Evolutionary conservation across 2,113 vertebrate genomes (phyloP), one percentile per base, ranked within the genome.

Genomic region (Eolophus roseicapilla): DNA sequence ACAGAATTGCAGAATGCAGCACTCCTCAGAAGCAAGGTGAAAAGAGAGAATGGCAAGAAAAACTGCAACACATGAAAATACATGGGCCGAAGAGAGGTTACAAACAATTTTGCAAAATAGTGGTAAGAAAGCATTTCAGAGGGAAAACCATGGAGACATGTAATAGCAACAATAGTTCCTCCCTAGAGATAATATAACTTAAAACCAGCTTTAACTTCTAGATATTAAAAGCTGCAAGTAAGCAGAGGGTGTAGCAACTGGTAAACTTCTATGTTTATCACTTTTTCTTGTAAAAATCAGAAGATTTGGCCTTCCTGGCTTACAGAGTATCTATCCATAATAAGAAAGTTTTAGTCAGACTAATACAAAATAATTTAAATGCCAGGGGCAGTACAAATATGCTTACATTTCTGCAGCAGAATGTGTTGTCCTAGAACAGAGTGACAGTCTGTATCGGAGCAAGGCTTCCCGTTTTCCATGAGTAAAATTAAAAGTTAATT

Each of bases 1-100:
- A 27, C 1, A 2, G 43, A 75, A 46, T 5, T 6, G 2, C 17
- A 17, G 33, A 37, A 64, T 8, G 1, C 15, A n/a, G 24, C 16
- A 15, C 11, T 47, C 31, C 3, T 5, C 6, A 7, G 11, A 7
- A 77, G 3, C 37, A 63, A 63, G 6, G 43, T 4, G 2, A 10
- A 35, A 77, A 82, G 10, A 70, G 3, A 59, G 6, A 64, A 37
- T 2, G 14, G 10, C 29, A 39, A 43, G 46, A 60, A 74, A 82
- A 92, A 12, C 14, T 52, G 17, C 18, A 82, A 27, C 11, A 37
- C 6, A 3, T 15, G 19, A 43, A 81, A 82, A 65, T 33, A 17
- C 2, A 10, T 4, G 3, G 8, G 7, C 20, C 60, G 9, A 46
- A 65, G 23, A 73, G 18, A 59, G 2, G 6, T 55, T 79, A 37